Conservation (phyloP, 2,888 invertebrate species). For the Dicyrtomina minuta region DNA sequence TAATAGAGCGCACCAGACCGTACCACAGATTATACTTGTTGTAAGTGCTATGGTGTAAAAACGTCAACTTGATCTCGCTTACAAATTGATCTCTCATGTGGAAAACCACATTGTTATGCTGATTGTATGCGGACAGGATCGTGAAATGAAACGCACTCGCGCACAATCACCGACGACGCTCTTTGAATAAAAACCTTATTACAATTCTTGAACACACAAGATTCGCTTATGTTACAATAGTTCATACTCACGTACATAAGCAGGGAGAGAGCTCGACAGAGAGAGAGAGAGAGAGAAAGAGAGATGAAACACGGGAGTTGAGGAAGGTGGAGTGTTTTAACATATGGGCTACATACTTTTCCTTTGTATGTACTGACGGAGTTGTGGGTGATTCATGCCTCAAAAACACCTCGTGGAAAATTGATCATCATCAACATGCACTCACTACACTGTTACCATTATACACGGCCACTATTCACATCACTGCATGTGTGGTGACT, state of each 20-base stretch:
- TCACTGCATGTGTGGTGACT: constrained; percentile 24
- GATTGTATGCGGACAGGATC: constrained; percentile 34
- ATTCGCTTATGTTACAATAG: constrained; percentile 14
- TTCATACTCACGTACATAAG: not conserved
- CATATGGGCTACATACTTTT: too few relatives aligned
- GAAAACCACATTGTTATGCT: constrained; percentile 44
- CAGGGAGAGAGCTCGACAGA: too few relatives aligned
- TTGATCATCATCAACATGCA: constrained; percentile 31
- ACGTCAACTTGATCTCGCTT: constrained; percentile 33
- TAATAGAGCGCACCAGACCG: constrained; percentile 17
- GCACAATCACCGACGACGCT: constrained; percentile 19
- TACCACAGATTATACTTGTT: not conserved
- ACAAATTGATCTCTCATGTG: constrained; percentile 37
- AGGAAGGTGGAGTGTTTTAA: not conserved
- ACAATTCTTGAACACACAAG: not conserved
- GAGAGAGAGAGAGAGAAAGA: too few relatives aligned
- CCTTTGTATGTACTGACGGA: too few relatives aligned
- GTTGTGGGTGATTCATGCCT: constrained; percentile 29
- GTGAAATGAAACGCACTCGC: constrained; percentile 37
- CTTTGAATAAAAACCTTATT: constrained; percentile 23
- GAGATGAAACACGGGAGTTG: not conserved
- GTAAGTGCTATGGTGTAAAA: constrained; percentile 22
- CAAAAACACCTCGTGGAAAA: constrained; percentile 32
- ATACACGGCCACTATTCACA: too few relatives aligned
- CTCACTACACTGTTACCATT: not conserved